Evolutionary conservation across 2,888 invertebrate species (phyloP).

Genomic region (Coelopa pilipes): DNA sequence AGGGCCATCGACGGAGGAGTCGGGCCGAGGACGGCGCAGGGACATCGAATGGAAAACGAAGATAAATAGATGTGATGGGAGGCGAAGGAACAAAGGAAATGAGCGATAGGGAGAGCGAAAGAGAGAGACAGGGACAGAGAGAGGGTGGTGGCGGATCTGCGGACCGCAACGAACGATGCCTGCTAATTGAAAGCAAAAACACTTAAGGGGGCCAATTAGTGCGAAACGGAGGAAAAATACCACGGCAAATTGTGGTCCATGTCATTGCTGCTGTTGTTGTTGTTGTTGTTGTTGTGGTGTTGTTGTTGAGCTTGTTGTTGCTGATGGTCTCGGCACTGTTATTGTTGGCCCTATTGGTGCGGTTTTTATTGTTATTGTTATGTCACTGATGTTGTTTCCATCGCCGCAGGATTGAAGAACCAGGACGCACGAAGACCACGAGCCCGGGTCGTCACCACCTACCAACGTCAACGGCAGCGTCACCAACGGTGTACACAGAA

Average conservation of each 20-base stretch:
- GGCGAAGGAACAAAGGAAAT: slow-evolving; percentile 5
- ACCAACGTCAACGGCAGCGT: too few species aligned
- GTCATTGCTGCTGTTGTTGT: too few species aligned
- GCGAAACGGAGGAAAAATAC: slow-evolving; percentile 33
- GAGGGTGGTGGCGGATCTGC: neutral
- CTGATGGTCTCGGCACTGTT: too few species aligned
- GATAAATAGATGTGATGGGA: neutral
- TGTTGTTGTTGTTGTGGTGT: too few species aligned
- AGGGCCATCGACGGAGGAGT: too few species aligned
- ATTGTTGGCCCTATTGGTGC: too few species aligned
- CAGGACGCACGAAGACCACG: neutral
- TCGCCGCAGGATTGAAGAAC: slow-evolving; percentile 11
- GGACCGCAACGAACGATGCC: slow-evolving; percentile 27
- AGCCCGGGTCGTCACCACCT: too few species aligned
- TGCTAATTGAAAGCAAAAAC: slow-evolving; percentile 46
- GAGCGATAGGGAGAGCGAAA: neutral
- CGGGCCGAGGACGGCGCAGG: neutral
- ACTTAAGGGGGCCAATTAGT: slow-evolving; percentile 60
- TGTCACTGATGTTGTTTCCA: too few species aligned
- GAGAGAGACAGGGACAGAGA: too few species aligned
- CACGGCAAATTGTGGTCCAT: neutral
- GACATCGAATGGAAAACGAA: neutral
- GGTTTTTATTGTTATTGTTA: too few species aligned
- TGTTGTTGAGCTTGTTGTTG: too few species aligned
- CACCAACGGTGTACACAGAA: neutral